Base-by-base conservation (phyloP, 2,888 invertebrate species). In the Ditylenchus weischeri region DNA sequence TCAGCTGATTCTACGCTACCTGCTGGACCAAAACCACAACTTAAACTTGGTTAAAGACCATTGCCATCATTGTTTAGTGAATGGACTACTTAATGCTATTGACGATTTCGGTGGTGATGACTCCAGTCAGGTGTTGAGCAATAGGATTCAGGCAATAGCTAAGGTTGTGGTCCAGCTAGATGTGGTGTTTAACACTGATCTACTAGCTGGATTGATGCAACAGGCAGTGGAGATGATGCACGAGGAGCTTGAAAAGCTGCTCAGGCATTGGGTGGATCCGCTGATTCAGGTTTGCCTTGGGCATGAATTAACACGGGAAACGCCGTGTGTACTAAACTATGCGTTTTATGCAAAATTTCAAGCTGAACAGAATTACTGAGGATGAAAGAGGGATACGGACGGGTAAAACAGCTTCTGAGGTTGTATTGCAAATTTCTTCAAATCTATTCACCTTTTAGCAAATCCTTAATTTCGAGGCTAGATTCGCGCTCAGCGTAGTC, bases 1-100 rank as follows among this genome's bases (percentile, higher is more conserved):
- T n/a, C 50, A 48, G 15, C 66, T 66, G 15, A 23, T 66, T 23
- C 29, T 68, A 10, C 49, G 66, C 35, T 50, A 68, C 15, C 19
- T 66, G 18, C 18, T 36, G 0, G 66, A 66, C 50, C 35, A 38
- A 21, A 66, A 48, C n/a, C 51, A 50, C 66, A 66, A 43, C 47
- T 38, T 66, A 13, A 10, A 47, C 2, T n/a, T 65, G 19, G n/a
- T 66, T 11, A 13, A 65, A 29, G 23, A 23, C n/a, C 65, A 23
- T 23, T 65, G 66, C 51, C 10, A 21, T 11, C 15, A 67, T 36
- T 36, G 49, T 19, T 67, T 66, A 43, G 21, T 66, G 19, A 11
- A 68, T 21, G 66, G 50, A 18, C 15, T 68, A 15, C 36, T 66
- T 15, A 49, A 68, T 15, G 8, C 23, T 13, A 43, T 65, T 57